Evolutionary conservation across 2,888 invertebrate species (phyloP), one percentile per base, ranked within the genome.

Genomic region (Acronicta alni): DNA sequence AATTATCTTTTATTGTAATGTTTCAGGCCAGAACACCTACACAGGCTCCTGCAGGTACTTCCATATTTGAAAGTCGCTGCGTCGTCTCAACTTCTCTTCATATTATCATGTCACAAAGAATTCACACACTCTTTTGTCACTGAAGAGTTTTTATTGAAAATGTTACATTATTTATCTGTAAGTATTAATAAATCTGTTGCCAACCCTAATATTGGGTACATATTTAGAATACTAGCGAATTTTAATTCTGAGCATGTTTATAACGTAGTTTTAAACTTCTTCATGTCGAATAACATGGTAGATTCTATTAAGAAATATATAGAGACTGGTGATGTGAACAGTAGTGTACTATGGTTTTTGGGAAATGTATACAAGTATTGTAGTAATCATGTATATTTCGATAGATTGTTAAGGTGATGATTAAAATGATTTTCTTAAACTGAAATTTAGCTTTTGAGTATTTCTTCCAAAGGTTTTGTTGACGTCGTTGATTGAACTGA

Each of bases 141-240:
- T 0, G 72, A 80, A 42, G 75, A 76, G 18, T 71, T 84, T 6
- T 1, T 84, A 1, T 45, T 64, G 10, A 85, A 79, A 69, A 46
- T 85, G 15, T 37, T 89, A 39, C 56, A 80, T 12, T 48, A 73
- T 3, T 38, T 87, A 8, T 46, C 62, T 0, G 54, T 48, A 39
- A 75, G 67, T 74, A 75, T 83, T n/a, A 59, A 82, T 26, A 67
- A 57, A 8, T 75, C 82, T 60, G n/a, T 65, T 6, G 57, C 43
- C 2, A 72, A 62, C 30, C 63, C 81, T 53, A 78, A 86, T 53
- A 51, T 89, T 9, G 48, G 82, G 0, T 83, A 88, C 63, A 55
- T 88, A 20, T 46, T 89, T n/a, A 81, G 92, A 57, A 82, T 81
- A 2, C 64, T 92, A 49, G 90, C 89, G 0, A 93, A 93, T 75